Evolutionary conservation across 92 coral and sea anemone genomes (phyloP).

Genomic region (Parazoanthus atlanticus): DNA sequence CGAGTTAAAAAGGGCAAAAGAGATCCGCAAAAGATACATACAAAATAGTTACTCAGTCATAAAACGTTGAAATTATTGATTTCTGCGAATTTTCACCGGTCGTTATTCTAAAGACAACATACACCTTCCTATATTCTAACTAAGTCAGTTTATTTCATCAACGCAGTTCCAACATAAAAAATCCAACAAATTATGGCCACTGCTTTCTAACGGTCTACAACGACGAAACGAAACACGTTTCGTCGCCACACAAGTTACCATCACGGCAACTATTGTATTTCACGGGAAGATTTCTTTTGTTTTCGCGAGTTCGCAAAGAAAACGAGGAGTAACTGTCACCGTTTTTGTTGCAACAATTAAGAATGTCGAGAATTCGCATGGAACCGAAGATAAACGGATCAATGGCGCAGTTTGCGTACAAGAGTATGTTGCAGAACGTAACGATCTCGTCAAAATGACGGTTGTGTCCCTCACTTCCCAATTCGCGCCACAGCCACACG

Average conservation of each 20-base stretch:
- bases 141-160: background rate
- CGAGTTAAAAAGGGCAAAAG: too few relatives aligned
- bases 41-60: too few relatives aligned
- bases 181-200: background rate
- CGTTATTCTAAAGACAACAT: background rate
- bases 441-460: conserved; percentile 60
- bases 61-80: background rate
- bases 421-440: conserved; percentile 73
- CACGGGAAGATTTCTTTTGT: background rate
- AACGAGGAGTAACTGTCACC: background rate
- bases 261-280: background rate
- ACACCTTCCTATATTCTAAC: background rate
- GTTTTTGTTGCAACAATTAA: conserved; percentile 6
- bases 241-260: background rate
- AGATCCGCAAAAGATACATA: too few relatives aligned
- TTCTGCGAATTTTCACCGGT: background rate
- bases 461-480: conserved; percentile 59
- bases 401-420: conserved; percentile 81
- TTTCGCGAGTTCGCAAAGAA: conserved; percentile 22
- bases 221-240: background rate
- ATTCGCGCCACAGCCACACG: conserved; percentile 91
- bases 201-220: background rate
- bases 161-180: background rate
- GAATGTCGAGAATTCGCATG: conserved; percentile 24
- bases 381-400: conserved; percentile 92